Evolutionary conservation across 2,113 vertebrate species (phyloP), one percentile per base, ranked within the genome.

Genomic region (Cyprinus carpio): DNA sequence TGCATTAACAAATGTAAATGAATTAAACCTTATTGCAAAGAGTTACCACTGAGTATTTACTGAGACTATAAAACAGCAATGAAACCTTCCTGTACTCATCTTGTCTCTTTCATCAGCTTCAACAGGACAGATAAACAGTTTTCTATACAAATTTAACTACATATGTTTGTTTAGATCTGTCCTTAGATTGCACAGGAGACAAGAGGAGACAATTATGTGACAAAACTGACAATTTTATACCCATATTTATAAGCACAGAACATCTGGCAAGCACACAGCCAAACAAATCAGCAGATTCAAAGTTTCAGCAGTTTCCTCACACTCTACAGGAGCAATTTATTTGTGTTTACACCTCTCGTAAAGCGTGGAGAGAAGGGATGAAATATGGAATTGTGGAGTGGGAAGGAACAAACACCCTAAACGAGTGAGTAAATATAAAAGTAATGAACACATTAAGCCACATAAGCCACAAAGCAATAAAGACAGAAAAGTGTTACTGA

Each of bases 151-250:
- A 75, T 16, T 0, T 15, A 60, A 27, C 34, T 18, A 80, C 34
- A 43, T 4, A 43, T 27, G 13, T 80, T 80, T 80, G 20, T 64
- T 46, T 65, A 64, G 4, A 64, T 34, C 29, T 23, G 10, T 8
- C 49, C 58, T 85, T 78, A 82, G 81, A 83, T 15, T 75, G 71
- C 23, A 75, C 20, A 80, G 54, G 75, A 64, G 54, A 31, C 75
- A 74, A 79, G 81, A 83, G 54, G 64, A 76, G 81, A 37, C 25
- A 79, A 65, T 37, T 37, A 72, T 27, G 37, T 11, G 75, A 80
- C 67, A 31, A 80, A 84, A 46, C 23, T 3, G 37, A 72, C 23
- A n/a, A 8, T 75, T 71, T n/a, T 37, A 79, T 71, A 79, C 65
- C 25, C 49, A 58, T 31, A 43, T 67, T 23, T 62, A 29, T 54